A percentile compares a stretch with the other conserved stretches of the same genome.
Conservation (phyloP, 2,113 vertebrate genomes). For the Rhinogobius similis region DNA sequence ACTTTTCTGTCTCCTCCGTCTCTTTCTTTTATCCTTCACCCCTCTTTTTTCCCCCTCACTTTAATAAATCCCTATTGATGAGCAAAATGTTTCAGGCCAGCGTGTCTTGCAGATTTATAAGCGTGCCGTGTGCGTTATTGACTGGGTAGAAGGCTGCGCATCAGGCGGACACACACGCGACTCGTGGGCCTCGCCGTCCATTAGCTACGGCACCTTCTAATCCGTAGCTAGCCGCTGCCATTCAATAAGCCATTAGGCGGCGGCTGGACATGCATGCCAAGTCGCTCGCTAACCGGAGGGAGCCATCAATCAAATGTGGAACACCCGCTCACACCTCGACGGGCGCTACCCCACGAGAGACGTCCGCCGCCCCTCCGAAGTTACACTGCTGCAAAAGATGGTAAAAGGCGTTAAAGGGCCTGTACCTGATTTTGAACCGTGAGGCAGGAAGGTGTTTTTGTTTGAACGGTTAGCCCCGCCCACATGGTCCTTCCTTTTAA, state of each 20-base stretch:
- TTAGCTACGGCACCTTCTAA: conserved; percentile 73
- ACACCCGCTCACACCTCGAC: conserved; percentile 39
- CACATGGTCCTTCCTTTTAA: no score
- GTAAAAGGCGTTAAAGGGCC: no score
- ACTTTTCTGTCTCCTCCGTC: conserved; percentile 6
- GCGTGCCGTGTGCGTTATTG: conserved; percentile 42
- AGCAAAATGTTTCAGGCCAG: conserved; percentile 72
- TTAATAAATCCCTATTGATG: conserved; percentile 73
- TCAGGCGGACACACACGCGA: conserved; percentile 10
- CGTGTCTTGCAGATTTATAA: conserved; percentile 70
- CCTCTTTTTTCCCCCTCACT: conserved; percentile 22
- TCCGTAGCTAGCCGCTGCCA: conserved; percentile 65
- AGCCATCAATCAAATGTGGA: conserved; percentile 70
- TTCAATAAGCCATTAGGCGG: conserved; percentile 79
- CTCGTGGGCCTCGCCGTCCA: conserved; percentile 22
- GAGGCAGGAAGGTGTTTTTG: no score
- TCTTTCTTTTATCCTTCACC: neutral
- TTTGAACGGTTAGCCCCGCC: no score
- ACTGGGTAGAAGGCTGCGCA: conserved; percentile 59
- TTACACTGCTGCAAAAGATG: no score
- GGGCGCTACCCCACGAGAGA: neutral
- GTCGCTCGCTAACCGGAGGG: conserved; percentile 51
- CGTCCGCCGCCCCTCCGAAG: neutral
- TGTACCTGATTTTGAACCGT: no score
- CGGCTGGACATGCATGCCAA: conserved; percentile 74